Conservation (phyloP, 2,113 vertebrate genomes). For the Caretta caretta region DNA sequence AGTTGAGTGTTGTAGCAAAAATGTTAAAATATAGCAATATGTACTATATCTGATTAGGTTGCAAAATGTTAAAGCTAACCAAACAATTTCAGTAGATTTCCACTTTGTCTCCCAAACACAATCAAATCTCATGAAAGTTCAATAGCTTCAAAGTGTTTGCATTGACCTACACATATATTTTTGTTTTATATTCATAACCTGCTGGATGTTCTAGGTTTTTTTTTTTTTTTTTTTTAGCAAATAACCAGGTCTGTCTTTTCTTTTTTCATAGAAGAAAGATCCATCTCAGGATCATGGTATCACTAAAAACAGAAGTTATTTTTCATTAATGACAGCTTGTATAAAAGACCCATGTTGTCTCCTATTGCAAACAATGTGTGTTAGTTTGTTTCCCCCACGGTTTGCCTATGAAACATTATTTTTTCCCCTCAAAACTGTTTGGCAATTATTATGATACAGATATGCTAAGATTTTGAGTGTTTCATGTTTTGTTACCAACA, state of each 20-base stretch:
- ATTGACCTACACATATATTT: too few relatives aligned
- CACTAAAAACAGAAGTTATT: not conserved
- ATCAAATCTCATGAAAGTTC: too few relatives aligned
- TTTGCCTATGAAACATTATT: not conserved
- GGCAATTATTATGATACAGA: not conserved
- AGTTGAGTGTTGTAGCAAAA: not conserved
- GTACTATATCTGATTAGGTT: too few relatives aligned
- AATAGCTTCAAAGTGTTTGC: too few relatives aligned
- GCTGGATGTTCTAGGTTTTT: too few relatives aligned
- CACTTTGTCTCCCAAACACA: too few relatives aligned
- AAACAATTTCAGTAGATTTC: too few relatives aligned
- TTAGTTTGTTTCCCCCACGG: not conserved
- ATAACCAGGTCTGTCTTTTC: not conserved
- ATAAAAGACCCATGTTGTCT: not conserved
- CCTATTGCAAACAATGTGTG: not conserved
- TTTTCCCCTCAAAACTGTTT: not conserved
- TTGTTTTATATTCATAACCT: too few relatives aligned
- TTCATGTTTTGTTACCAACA: not conserved
- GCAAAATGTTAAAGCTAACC: too few relatives aligned
- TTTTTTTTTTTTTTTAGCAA: not conserved
- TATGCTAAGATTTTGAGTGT: not conserved
- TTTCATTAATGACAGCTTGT: not conserved
- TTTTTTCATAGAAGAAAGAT: not conserved
- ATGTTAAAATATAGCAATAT: not conserved
- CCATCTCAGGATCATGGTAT: not conserved